Evolutionary conservation across 1,140 invertebrate genomes (phyloP).

Genomic region (Conus betulinus): DNA sequence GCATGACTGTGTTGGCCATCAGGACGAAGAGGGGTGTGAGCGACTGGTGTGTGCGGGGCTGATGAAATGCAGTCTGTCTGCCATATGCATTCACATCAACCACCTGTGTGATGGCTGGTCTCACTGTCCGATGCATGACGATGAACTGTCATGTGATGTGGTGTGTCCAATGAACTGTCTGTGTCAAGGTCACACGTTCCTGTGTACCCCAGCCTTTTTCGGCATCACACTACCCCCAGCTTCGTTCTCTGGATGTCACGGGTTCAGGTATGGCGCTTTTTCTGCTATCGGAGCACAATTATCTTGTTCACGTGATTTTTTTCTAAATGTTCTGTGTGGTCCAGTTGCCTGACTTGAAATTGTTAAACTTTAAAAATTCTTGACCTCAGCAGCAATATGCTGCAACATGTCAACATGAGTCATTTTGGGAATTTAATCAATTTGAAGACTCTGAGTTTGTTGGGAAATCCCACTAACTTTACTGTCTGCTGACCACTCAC

Average conservation of each 20-base stretch:
- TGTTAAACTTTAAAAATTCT: conserved; percentile 29
- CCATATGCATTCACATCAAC: conserved; percentile 13
- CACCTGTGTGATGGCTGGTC: conserved; percentile 13
- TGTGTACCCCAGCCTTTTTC: conserved; percentile 1
- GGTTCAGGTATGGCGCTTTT: not conserved
- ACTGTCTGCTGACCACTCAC: too few species aligned
- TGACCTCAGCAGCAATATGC: not conserved
- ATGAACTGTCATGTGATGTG: conserved; percentile 35
- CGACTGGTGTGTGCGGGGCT: conserved; percentile 27
- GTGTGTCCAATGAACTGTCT: conserved; percentile 46
- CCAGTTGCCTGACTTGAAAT: not conserved
- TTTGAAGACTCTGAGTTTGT: conserved; percentile 19
- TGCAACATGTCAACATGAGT: too few species aligned
- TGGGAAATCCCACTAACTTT: not conserved
- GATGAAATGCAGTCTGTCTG: conserved; percentile 22
- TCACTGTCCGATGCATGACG: conserved; percentile 36
- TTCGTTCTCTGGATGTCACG: not conserved
- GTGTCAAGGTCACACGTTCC: conserved; percentile 15
- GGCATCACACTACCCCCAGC: not conserved
- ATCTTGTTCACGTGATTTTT: not conserved
- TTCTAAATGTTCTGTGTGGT: not conserved
- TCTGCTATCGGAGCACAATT: not conserved
- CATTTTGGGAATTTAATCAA: too few species aligned
- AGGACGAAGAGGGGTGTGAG: conserved; percentile 7
- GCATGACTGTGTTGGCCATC: not conserved